These are phyloP conservation scores for Mola mola DNA, from an alignment of 2,113 vertebrate species.

Conservation along the genomic window DNA sequence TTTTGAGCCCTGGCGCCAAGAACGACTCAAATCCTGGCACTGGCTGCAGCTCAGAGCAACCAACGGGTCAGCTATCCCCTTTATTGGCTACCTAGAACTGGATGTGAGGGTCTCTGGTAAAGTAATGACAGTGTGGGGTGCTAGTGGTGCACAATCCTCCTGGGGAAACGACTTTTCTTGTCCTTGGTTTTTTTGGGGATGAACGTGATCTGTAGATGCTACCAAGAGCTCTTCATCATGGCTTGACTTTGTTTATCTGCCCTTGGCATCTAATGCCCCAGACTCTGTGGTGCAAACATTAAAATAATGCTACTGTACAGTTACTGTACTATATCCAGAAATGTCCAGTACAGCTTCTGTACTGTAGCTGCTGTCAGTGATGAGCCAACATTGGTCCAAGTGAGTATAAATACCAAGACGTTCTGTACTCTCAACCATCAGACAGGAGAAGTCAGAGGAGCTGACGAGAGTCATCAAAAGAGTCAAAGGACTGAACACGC, in stretches of 20 bases:
- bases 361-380: neutral
- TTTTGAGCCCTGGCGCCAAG: neutral
- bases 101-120: neutral
- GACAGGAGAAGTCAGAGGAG: neutral
- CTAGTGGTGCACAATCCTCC: neutral
- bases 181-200: too few relatives aligned
- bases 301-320: too few relatives aligned
- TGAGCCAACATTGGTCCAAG: neutral
- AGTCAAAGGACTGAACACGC: neutral
- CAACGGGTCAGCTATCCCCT: neutral
- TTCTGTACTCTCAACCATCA: neutral
- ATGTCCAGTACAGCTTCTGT: too few relatives aligned
- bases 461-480: conserved; percentile 4
- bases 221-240: too few relatives aligned
- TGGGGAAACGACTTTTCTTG: too few relatives aligned
- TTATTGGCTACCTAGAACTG: neutral
- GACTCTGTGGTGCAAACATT: too few relatives aligned
- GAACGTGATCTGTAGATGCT: too few relatives aligned
- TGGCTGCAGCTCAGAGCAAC: neutral
- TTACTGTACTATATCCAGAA: too few relatives aligned
- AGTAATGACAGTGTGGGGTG: neutral
- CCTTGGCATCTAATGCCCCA: too few relatives aligned
- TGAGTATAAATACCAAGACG: neutral
- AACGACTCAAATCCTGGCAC: neutral
- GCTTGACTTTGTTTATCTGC: too few relatives aligned